Percentiles rank a stretch among this genome's conserved stretches.
Evolutionary conservation across 2,113 vertebrate species (phyloP).

Genomic region (Camelus bactrianus): DNA sequence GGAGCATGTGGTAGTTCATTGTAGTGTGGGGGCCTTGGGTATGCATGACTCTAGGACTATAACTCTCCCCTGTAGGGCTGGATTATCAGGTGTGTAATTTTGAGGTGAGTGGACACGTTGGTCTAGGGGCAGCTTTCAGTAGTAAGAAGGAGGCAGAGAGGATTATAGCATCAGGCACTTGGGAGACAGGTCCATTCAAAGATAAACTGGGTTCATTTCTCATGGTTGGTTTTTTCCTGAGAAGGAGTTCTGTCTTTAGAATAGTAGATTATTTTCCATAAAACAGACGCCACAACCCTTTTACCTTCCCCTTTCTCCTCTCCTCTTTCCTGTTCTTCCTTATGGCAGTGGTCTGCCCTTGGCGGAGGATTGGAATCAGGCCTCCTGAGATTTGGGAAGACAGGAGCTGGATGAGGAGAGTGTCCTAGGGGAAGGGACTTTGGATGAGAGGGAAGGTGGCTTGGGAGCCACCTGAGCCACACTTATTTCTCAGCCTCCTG

Average conservation of each 20-base stretch:
- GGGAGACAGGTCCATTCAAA: neutral
- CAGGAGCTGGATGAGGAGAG: neutral
- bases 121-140: conserved; percentile 28
- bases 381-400: neutral
- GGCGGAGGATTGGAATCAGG: neutral
- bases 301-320: neutral
- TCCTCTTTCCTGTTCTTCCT: neutral
- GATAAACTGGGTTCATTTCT: conserved; percentile 47
- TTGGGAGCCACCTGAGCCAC: neutral
- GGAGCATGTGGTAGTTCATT: neutral
- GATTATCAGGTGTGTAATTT: neutral
- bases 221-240: neutral
- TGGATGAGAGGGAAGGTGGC: neutral
- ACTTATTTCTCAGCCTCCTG: conserved; percentile 49
- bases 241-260: conserved; percentile 21
- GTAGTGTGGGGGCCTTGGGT: neutral
- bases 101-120: neutral
- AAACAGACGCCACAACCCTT: neutral
- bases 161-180: neutral
- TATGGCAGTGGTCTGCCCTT: neutral
- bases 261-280: conserved; percentile 20
- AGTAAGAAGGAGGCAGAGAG: neutral
- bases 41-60: neutral
- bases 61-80: neutral
- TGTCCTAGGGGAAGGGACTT: conserved; percentile 5